Base-by-base conservation (phyloP, 2,888 invertebrate species). In the Noctua fimbriata region DNA sequence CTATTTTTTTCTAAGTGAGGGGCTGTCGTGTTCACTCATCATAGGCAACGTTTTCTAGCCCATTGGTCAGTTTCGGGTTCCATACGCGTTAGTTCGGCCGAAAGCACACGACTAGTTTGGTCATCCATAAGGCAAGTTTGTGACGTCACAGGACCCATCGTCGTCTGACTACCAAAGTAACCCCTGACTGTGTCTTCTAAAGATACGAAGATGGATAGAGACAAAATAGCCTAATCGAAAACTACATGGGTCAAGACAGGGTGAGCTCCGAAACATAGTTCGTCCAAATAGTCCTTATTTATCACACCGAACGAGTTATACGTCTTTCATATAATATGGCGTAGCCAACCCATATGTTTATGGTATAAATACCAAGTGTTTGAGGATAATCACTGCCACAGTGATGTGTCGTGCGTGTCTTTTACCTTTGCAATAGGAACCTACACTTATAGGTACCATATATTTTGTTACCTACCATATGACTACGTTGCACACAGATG, bases 181-280 rank as follows among this genome's bases (percentile, higher is more conserved):
- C 24, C 49, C 28, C 18, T 58, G 24, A 28, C 21, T 32, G 73
- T 47, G 36, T 47, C n/a, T 18, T 67, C 52, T 67, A 69, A 82
- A 60, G 5, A 67, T n/a, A 24, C 12, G 32, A 78, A 78, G 72
- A 84, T 72, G 14, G 55, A 84, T 84, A 60, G 52, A 69, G 69
- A 78, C 41, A 49, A 69, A 84, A 72, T 52, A 3, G 7, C 18
- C 44, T 21, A 69, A 73, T 69, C 63, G 32, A 52, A 77, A 71
- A 75, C 52, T 65, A 78, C 84, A 69, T 28, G 47, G 65, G 28
- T 47, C 28, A 63, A 69, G 16, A 41, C 55, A 24, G 16, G 60
- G 36, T 21, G 32, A 47, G 24, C 10, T 82, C 21, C 9, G 76
- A 82, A 82, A 69, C 28, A 47, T 55, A 5, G 67, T 75, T 63